Conservation (phyloP, 2,888 invertebrate species). For the Clitarchus hookeri region DNA sequence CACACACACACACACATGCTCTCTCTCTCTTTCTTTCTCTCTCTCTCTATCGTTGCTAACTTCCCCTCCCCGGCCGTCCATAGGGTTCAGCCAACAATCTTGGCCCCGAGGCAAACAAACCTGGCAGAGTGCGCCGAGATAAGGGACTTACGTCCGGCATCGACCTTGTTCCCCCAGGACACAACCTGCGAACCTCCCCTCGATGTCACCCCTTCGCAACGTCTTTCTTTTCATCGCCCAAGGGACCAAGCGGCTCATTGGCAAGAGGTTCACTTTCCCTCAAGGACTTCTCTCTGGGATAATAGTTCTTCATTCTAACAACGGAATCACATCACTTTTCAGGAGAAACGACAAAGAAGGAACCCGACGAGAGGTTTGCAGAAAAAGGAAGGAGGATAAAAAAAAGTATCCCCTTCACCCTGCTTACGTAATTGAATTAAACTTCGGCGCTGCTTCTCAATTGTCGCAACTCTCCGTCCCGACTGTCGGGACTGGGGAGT, state of each 20-base stretch:
- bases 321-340: too few relatives aligned
- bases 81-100: neutral
- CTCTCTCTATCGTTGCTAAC: too few relatives aligned
- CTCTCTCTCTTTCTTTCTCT: too few relatives aligned
- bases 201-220: neutral
- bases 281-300: too few relatives aligned
- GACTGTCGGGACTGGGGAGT: too few relatives aligned
- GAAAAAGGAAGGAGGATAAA: neutral
- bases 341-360: too few relatives aligned
- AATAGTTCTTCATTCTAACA: too few relatives aligned
- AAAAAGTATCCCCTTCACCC: neutral
- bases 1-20: too few relatives aligned
- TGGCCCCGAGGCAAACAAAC: neutral
- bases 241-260: too few relatives aligned
- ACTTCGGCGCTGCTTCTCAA: neutral
- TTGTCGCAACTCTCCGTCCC: neutral
- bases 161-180: neutral
- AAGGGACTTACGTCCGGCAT: slow-evolving; percentile 6
- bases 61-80: neutral
- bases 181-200: neutral
- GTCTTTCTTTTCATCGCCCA: too few relatives aligned
- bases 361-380: too few relatives aligned
- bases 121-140: neutral
- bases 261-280: too few relatives aligned
- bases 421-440: neutral